Evolutionary conservation across 2,888 invertebrate genomes (phyloP).

Genomic region (Ichneumoninae sp.): DNA sequence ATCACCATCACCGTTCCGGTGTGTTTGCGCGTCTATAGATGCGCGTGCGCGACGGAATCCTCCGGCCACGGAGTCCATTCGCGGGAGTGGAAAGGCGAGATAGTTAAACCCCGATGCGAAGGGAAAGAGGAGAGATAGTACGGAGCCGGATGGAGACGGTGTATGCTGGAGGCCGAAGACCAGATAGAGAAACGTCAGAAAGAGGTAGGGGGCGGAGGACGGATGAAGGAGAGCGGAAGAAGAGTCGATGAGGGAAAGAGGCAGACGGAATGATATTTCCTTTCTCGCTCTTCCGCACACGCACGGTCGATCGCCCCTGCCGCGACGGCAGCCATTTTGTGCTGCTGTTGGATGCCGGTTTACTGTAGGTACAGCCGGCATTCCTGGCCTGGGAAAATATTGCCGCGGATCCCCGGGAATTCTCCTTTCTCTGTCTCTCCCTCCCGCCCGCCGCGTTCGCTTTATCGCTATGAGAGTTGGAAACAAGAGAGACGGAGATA

Average conservation of each 20-base stretch:
- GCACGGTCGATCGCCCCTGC: constrained; percentile 81
- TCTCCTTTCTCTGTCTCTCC: constrained; percentile 40
- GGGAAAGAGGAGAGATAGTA: constrained; percentile 27
- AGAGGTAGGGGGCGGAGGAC: constrained; percentile 5
- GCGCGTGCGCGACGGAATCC: constrained; percentile 55
- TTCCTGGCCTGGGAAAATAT: constrained; percentile 79
- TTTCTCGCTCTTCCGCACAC: constrained; percentile 72
- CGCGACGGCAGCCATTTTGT: constrained; percentile 81
- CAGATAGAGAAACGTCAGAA: constrained; percentile 37
- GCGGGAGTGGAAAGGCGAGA: constrained; percentile 50
- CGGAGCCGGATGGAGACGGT: constrained; percentile 27
- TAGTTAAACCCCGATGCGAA: constrained; percentile 21
- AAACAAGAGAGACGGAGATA: constrained; percentile 50
- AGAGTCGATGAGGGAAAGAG: constrained; percentile 37
- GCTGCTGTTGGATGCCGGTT: constrained; percentile 77
- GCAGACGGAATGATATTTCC: constrained; percentile 63
- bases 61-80: constrained; percentile 31
- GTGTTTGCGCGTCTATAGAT: not conserved
- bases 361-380: constrained; percentile 68
- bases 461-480: constrained; percentile 7
- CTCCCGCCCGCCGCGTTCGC: not conserved
- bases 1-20: not conserved
- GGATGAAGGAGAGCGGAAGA: constrained; percentile 7
- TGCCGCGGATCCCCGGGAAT: constrained; percentile 72
- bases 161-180: constrained; percentile 12